Conservation (phyloP, 2,888 invertebrate genomes). For the Apodemia duryi region DNA sequence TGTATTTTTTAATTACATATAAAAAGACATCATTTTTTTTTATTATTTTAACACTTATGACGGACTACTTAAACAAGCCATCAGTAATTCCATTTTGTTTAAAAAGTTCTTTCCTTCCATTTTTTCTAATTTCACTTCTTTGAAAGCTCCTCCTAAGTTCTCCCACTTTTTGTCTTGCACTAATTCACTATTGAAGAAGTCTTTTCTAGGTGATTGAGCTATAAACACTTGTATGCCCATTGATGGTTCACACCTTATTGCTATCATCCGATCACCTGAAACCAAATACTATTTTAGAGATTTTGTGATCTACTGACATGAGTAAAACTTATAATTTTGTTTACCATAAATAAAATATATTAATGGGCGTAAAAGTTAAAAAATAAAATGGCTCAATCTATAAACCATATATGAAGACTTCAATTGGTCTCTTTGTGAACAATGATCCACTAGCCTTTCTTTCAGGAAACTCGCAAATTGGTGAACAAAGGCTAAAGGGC, state of each 20-base stretch:
- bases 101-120: constrained; percentile 98
- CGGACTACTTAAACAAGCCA: constrained; percentile 92
- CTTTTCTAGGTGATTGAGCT: constrained; percentile 92
- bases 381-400: too few relatives aligned
- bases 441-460: too few relatives aligned
- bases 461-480: too few relatives aligned
- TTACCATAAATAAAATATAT: too few relatives aligned
- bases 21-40: constrained; percentile 31
- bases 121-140: constrained; percentile 93
- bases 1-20: constrained; percentile 36
- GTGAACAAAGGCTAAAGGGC: too few relatives aligned
- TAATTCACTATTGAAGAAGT: constrained; percentile 91
- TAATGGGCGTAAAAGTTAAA: too few relatives aligned
- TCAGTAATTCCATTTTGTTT: constrained; percentile 96
- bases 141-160: constrained; percentile 94
- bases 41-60: constrained; percentile 56
- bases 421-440: too few relatives aligned
- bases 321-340: too few relatives aligned
- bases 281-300: constrained; percentile 26
- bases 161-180: constrained; percentile 96
- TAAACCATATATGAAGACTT: too few relatives aligned
- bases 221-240: constrained; percentile 94
- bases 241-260: constrained; percentile 93
- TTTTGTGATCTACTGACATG: too few relatives aligned
- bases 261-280: constrained; percentile 87